Evolutionary conservation across 2,888 invertebrate genomes (phyloP), one percentile per base, ranked within the genome.

Genomic region (Hirtodrosophila duncani): DNA sequence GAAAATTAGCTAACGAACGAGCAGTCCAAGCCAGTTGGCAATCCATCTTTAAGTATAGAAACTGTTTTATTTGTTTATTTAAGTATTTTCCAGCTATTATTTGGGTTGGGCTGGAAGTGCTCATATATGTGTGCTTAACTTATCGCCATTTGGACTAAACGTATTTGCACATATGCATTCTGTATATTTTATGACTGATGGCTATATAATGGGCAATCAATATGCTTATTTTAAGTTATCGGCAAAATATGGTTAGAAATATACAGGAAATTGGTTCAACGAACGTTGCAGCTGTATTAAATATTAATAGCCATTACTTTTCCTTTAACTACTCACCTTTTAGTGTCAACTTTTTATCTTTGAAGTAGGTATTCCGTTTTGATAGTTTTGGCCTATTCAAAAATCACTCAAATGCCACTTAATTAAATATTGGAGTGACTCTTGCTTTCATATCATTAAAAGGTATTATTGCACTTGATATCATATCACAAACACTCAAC

Each of bases 391-490:
- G n/a, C n/a, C n/a, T n/a, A n/a, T n/a, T n/a, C n/a, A n/a, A n/a
- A 52, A 51, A 48, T 49, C 46, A 45, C 37, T 45, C 31, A 45
- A 37, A 33, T 48, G 42, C 24, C 31, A 37, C 36, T 45, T 30
- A 55, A 31, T 55, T 33, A 26, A 38, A 48, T 31, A n/a, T n/a
- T n/a, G n/a, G n/a, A n/a, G n/a, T n/a, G n/a, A 20, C 31, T 42
- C 48, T 18, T n/a, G 27, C 29, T 16, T 36, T 10, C 21, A 21
- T 10, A n/a, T 6, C 10, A 1, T 29, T 18, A 10, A 52, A 38
- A 70, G 67, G 29, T 44, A 24, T 36, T 49, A 56, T 14, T 56
- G 63, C 77, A 70, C 67, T 67, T 48, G 18, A 68, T 49, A 46
- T 41, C 51, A 39, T 45, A 37, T 26, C 48, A 49, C 43, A 46